Evolutionary conservation across 2,113 vertebrate genomes (phyloP), one percentile per base, ranked within the genome.

Genomic region (Apus apus): DNA sequence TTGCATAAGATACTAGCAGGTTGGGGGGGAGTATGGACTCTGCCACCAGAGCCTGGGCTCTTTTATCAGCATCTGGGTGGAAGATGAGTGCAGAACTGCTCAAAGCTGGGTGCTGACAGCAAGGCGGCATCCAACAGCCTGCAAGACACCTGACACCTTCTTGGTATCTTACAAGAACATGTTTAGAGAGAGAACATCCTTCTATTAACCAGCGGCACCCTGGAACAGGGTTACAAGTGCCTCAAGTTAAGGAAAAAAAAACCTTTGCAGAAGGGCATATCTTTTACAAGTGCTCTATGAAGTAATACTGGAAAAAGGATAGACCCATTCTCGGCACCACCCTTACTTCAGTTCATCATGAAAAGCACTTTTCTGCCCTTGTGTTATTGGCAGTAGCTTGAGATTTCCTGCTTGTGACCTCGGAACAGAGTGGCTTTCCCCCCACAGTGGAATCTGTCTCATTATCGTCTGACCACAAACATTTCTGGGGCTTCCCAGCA

Each of bases 391-490:
- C 9, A 22, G 40, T 7, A 67, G 32, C 15, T 32, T 65, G 4
- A 56, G 25, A 38, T 75, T 81, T 87, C 53, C 62, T 65, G 71
- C 57, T 66, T 5, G 16, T 25, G 22, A 34, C 48, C 48, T 78
- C 8, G 0, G 4, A 13, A 16, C 3, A 5, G 51, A 29, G 56
- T 1, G 2, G 25, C 17, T 83, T 71, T 56, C 20, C 61, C 34
- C 34, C 34, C 15, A 7, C n/a, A 7, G 5, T 3, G 17, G 32
- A 6, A 53, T 11, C 40, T 46, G 3, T 27, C 38, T 40, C 27
- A 30, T 46, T 29, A 3, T 2, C 27, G 38, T 11, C 66, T 75
- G 45, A 58, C 60, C 71, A 26, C 56, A 43, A 83, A 27, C 29
- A 50, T 27, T 27, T 4, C 62, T n/a, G 80, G n/a, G 29, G 34